Base-by-base conservation (phyloP, 2,113 vertebrate species). In the Perca schrenkii region DNA sequence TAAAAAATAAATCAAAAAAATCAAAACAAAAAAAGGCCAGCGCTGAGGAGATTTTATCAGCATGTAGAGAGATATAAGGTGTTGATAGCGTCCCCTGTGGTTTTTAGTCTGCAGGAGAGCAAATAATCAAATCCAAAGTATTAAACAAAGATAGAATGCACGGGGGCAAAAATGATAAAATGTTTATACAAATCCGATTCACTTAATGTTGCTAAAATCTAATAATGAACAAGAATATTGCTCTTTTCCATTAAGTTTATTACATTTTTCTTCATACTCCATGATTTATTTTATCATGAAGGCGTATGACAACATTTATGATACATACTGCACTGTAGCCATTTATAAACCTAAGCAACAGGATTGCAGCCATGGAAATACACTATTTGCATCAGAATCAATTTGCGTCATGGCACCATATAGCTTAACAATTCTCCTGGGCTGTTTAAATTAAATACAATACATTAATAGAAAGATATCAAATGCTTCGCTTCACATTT, bases 401-500 rank as follows among this genome's bases (percentile, higher is more conserved):
- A 66, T 79, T 54, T 54, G n/a, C 13, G 1, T 7, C 62, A 15
- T 57, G 53, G 49, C 21, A 72, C 13, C 3, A 22, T n/a, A 28
- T n/a, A 50, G 40, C 10, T 21, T 72, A 40, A 40, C 21, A 58
- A 22, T 57, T 68, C 53, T 25, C 36, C 3, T 6, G 22, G 34
- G 50, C 36, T 11, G 36, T 67, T 62, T 53, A 31, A 71, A 80
- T 73, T 62, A 62, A 75, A 73, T 72, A 61, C 40, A 52, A 47
- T 34, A 46, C 15, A 34, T 12, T 1, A 7, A 49, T 53, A 25
- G 15, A 5, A 50, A n/a, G 22, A 66, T 71, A 61, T 47, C 5
- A 4, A 56, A 74, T 62, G 2, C 2, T 47, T 68, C 34, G 53
- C 15, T 40, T 58, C 25, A 56, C 40, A 71, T 50, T 67, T 77